Base-by-base conservation (phyloP, 2,113 vertebrate species). In the Protomyctophum bolini region DNA sequence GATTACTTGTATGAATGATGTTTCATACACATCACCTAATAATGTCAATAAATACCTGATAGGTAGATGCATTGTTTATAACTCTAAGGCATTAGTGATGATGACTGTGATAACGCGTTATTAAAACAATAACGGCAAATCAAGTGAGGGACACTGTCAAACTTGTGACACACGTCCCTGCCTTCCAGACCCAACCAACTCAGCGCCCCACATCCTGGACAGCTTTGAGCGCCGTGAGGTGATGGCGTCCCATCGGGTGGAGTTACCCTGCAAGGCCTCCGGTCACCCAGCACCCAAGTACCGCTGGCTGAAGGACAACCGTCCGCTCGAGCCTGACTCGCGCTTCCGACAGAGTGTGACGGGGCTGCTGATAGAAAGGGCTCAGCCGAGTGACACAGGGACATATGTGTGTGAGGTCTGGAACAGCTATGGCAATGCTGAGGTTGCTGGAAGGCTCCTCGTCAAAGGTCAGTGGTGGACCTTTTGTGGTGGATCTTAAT, bases 381-480 rank as follows among this genome's bases (percentile, higher is more conserved):
- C 95, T 0, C 94, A 95, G 61, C 88, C 96, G 58, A 94, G 92
- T 0, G 98, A 99, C 89, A 94, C 95, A 0, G 98, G 98, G 78
- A 95, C 91, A 71, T 99, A 98, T 1, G 95, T 97, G 76, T 99
- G 98, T n/a, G 98, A 99, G 86, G 97, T 99, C 83, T 99, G 97
- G 95, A 99, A 99, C 81, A 90, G 92, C 87, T 98, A 98, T 0
- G 96, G 98, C 55, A 98, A 95, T 12, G 96, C 97, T 0, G 97
- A 98, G 87, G 94, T 98, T 82, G 90, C 96, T 77, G 98, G 98
- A 52, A 93, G 90, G 67, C 93, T 99, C 62, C 87, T 90, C 63
- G 96, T 99, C 46, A 98, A 96, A 96, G 97, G 98, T 99, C 91
- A 97, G 96, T 96, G n/a, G 10, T n/a, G 28, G 56, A 58, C 21